Evolutionary conservation across 2,797 vertebrate genomes (phyloP).

Genomic region (Coluber constrictor): DNA sequence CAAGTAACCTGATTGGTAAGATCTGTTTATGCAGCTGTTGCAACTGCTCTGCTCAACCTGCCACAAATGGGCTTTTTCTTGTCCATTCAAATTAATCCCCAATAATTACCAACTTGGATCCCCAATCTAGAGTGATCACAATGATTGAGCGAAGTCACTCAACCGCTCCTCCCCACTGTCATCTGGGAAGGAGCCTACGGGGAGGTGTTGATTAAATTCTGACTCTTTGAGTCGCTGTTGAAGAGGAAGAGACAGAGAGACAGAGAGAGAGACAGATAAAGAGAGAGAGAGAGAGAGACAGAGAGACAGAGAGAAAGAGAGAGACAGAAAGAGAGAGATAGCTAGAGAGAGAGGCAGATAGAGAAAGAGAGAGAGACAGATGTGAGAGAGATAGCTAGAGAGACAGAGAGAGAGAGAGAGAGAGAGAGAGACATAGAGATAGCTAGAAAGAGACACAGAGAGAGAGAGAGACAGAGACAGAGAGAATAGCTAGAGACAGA

Average conservation of each 20-base stretch:
- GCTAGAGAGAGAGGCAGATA: no score
- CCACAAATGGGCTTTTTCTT: slow-evolving; percentile 81
- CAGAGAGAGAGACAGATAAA: no score
- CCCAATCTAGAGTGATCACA: slow-evolving; percentile 85
- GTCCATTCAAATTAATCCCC: slow-evolving; percentile 91
- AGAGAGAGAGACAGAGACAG: no score
- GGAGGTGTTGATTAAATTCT: background rate
- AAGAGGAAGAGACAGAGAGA: no score
- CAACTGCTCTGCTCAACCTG: slow-evolving; percentile 81
- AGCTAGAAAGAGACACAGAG: no score
- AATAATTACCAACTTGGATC: slow-evolving; percentile 91
- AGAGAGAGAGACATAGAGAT: no score
- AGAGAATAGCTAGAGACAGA: no score
- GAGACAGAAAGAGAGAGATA: no score
- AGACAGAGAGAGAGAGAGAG: no score
- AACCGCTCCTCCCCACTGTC: background rate
- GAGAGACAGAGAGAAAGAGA: no score
- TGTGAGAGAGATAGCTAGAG: no score
- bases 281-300: background rate
- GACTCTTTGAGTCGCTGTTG: background rate
- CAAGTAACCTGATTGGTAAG: slow-evolving; percentile 86
- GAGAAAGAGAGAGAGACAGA: no score
- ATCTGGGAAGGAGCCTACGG: background rate
- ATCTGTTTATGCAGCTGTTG: slow-evolving; percentile 83
- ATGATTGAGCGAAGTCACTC: background rate